Evolutionary conservation across 2,888 invertebrate genomes (phyloP).

Genomic region (Diarsia dahlii): DNA sequence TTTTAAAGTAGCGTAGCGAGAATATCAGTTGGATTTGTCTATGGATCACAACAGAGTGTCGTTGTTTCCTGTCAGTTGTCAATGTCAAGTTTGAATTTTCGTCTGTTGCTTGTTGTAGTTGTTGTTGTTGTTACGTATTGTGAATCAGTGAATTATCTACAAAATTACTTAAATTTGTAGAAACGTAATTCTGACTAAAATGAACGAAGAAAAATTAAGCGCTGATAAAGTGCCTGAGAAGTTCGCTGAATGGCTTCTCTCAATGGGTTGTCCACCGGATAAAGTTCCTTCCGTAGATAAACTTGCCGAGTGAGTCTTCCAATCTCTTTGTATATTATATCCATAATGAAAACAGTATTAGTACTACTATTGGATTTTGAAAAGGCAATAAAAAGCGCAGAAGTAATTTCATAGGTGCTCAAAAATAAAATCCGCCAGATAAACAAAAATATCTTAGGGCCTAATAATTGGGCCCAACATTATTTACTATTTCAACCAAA

Average conservation of each 20-base stretch:
- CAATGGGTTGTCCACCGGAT: conserved; percentile 85
- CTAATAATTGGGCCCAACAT: neutral
- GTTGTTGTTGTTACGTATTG: no score
- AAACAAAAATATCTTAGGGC: neutral
- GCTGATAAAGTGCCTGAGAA: conserved; percentile 84
- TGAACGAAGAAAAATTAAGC: conserved; percentile 79
- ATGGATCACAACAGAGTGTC: neutral
- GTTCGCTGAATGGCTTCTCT: conserved; percentile 84
- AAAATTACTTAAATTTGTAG: conserved; percentile 4
- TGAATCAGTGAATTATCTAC: neutral
- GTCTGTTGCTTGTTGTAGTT: conserved; percentile 54
- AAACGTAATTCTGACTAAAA: conserved; percentile 41
- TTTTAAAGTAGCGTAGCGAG: conserved; percentile 5
- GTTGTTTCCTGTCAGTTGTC: neutral
- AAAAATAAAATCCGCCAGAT: neutral
- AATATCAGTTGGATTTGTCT: conserved; percentile 17
- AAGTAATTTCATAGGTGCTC: neutral
- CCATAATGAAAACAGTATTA: no score
- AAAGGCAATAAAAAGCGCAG: no score
- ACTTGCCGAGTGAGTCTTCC: conserved; percentile 78
- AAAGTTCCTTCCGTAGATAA: conserved; percentile 83
- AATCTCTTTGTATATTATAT: neutral
- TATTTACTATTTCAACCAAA: neutral
- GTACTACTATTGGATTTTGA: neutral
- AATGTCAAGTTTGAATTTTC: conserved; percentile 46